These are phyloP conservation scores for Apaloderma vittatum DNA, from an alignment of 2,113 vertebrate species.

Conservation along the genomic window DNA sequence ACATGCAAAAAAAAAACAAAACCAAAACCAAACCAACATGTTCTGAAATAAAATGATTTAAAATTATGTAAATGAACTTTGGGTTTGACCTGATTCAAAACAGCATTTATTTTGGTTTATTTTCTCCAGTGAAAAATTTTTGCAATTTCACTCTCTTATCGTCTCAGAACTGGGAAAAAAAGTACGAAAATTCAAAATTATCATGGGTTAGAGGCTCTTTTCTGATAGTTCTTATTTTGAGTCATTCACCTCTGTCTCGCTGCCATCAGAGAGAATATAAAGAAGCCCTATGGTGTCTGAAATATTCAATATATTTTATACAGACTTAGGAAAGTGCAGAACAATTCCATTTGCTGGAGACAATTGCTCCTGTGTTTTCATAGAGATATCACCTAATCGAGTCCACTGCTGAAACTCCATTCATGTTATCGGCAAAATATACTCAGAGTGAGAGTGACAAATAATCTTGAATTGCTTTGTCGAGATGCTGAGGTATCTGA, in stretches of 20 bases:
- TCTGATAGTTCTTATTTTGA: background rate
- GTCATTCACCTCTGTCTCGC: background rate
- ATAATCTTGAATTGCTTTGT: background rate
- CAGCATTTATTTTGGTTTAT: slow-evolving; percentile 1
- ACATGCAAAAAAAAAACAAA: slow-evolving; percentile 3
- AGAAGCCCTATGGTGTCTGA: background rate
- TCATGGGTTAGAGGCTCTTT: background rate
- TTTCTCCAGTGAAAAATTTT: slow-evolving; percentile 23
- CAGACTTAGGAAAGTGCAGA: background rate
- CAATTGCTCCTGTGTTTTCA: background rate
- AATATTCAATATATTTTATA: background rate
- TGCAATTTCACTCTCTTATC: background rate
- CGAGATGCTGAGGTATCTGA: rapidly evolving
- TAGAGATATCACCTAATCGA: rapidly evolving
- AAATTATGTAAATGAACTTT: background rate
- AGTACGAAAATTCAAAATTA: slow-evolving; percentile 2
- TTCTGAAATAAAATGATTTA: slow-evolving; percentile 2
- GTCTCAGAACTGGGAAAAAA: background rate
- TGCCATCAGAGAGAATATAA: background rate
- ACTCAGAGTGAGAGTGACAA: background rate
- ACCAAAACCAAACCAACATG: background rate
- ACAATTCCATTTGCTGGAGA: background rate
- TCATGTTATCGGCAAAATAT: background rate
- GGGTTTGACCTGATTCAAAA: background rate
- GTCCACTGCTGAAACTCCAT: background rate